These are phyloP conservation scores for Balaenoptera acutorostrata DNA, from an alignment of 2,113 vertebrate species.

Conservation along the genomic window DNA sequence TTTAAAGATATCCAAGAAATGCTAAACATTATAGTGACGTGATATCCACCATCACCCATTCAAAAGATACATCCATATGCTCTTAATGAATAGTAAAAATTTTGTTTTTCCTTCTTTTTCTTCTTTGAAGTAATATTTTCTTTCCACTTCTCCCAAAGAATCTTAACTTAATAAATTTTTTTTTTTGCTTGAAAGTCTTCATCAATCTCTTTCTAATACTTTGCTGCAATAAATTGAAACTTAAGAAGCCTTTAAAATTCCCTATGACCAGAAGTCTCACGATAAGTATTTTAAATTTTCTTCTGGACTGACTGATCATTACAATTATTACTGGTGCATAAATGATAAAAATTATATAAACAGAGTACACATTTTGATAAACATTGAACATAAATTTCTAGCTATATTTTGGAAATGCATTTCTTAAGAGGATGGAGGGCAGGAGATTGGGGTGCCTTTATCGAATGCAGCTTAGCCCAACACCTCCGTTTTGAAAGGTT, in stretches of 20 bases:
- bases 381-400: background rate
- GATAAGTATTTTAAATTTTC: background rate
- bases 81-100: background rate
- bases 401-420: background rate
- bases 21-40: background rate
- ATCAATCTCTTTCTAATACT: background rate
- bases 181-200: background rate
- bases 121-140: background rate
- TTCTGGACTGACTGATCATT: background rate
- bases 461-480: background rate
- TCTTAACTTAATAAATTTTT: background rate
- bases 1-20: background rate
- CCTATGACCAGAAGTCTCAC: background rate
- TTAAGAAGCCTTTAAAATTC: background rate
- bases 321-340: background rate
- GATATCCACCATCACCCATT: background rate
- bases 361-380: background rate
- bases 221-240: background rate
- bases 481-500: background rate
- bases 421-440: background rate
- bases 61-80: background rate
- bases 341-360: background rate
- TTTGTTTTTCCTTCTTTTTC: background rate
- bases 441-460: background rate
- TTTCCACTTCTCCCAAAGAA: background rate